Base-by-base conservation (phyloP, 2,888 invertebrate genomes). In the Hyles lineata region DNA sequence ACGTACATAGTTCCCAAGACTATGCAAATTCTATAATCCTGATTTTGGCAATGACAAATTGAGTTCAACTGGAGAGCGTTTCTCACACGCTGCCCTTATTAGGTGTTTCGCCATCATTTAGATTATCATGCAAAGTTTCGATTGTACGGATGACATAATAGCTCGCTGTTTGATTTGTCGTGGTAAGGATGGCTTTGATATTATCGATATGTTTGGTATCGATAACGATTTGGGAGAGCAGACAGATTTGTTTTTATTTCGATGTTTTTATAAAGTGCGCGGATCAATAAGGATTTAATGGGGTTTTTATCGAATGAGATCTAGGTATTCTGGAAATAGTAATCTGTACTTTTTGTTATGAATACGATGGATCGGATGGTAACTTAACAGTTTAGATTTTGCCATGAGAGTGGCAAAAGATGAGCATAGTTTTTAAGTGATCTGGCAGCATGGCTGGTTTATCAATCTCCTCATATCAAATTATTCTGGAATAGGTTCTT, bases 91-190 rank as follows among this genome's bases (percentile, higher is more conserved):
- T 90, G 90, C 88, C 79, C 86, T 84, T 83, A 83, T 87, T 87
- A 85, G 80, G 91, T 90, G 90, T 88, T 89, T 89, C 90, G 83
- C 89, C 84, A 85, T 87, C 84, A 88, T 89, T 88, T 87, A 86
- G 82, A 90, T 92, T 93, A 87, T 94, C 85, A 94, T 94, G 94
- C 90, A 90, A 94, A 94, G 89, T 91, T 92, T 86, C 89, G 88
- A 89, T 91, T 89, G 91, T 86, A 82, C 90, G 93, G 93, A 93
- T 94, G 94, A 93, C 92, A 94, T 94, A 94, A 94, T 91, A 92
- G 93, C 93, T 90, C 89, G 85, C 80, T 87, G 89, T 88, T 90
- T 92, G 92, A 93, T 92, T 92, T 92, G 89, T 89, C 55, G 55
- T 55, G 78, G 75, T 50, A 78, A 85, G 82, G 74, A 89, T 71